Conservation (phyloP, 92 coral and sea anemone genomes). For the Epizoanthus illoricatus region DNA sequence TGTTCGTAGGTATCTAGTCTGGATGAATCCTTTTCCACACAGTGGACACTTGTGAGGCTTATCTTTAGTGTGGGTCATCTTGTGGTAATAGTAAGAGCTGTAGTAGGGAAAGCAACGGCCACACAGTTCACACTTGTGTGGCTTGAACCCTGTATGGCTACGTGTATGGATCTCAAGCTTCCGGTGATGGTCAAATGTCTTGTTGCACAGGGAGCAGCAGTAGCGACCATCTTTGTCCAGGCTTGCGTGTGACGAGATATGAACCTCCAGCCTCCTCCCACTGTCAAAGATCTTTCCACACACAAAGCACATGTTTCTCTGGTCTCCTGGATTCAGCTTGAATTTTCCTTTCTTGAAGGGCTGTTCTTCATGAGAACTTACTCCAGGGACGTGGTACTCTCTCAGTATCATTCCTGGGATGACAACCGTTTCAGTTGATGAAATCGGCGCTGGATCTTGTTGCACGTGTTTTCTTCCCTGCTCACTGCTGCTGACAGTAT, state of each 20-base stretch:
- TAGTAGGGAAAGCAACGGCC: conserved; percentile 92
- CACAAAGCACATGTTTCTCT: conserved; percentile 69
- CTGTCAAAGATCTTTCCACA: conserved; percentile 77
- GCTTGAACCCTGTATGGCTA: conserved; percentile 89
- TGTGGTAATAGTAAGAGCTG: conserved; percentile 89
- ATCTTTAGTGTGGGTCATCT: conserved; percentile 94
- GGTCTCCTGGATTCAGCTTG: conserved; percentile 42
- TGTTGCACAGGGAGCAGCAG: conserved; percentile 81
- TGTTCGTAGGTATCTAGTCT: conserved; percentile 78
- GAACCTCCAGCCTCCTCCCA: conserved; percentile 83
- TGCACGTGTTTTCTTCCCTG: neutral
- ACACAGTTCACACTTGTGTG: conserved; percentile 85
- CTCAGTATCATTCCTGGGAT: conserved; percentile 27
- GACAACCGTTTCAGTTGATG: conserved; percentile 21
- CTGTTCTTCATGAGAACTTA: conserved; percentile 35
- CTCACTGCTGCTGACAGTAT: neutral
- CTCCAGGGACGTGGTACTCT: conserved; percentile 30
- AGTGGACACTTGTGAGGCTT: conserved; percentile 87
- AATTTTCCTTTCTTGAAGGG: conserved; percentile 38
- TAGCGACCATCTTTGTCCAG: conserved; percentile 81
- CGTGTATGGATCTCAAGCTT: conserved; percentile 89
- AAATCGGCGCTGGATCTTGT: neutral
- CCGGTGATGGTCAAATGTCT: conserved; percentile 83
- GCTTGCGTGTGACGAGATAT: conserved; percentile 82
- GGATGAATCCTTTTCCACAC: conserved; percentile 92